phyloP scores from a whole-genome alignment of 2,797 vertebrate genomes.

The Iguana delicatissima region DNA sequence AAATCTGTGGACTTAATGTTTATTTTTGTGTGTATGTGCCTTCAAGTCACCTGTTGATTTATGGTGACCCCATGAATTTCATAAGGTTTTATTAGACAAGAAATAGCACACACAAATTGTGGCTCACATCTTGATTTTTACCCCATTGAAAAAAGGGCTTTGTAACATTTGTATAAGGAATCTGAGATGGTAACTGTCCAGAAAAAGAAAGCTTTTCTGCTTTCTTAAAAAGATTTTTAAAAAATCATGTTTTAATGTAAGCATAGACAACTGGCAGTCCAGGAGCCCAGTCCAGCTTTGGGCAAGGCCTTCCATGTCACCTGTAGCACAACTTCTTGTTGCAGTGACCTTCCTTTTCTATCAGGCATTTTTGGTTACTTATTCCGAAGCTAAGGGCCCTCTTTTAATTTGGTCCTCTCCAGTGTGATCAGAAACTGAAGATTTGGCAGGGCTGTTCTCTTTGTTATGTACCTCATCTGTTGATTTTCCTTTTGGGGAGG shows the following conservation, averaged over 20 bases:
- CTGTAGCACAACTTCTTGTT: not conserved
- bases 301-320: not conserved
- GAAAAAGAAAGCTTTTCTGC: not conserved
- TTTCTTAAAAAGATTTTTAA: not conserved
- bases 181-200: not conserved
- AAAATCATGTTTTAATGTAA: not conserved
- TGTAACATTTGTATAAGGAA: constrained; percentile 26
- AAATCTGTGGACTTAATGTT: not conserved
- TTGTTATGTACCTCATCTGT: not conserved
- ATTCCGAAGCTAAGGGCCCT: not conserved
- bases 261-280: not conserved
- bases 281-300: not conserved
- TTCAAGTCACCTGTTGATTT: not conserved
- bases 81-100: not conserved
- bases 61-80: not conserved
- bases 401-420: not conserved
- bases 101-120: not conserved
- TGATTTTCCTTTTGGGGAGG: not conserved
- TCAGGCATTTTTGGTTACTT: not conserved
- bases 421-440: not conserved
- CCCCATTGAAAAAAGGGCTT: not conserved
- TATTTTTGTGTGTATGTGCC: not conserved
- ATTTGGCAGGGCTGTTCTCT: not conserved
- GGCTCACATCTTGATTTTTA: not conserved
- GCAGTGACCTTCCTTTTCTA: not conserved